These are phyloP conservation scores for Cliona cf. orientalis DNA, from an alignment of 37 sponge, comb jelly and placozoan species.

Conservation along the genomic window DNA sequence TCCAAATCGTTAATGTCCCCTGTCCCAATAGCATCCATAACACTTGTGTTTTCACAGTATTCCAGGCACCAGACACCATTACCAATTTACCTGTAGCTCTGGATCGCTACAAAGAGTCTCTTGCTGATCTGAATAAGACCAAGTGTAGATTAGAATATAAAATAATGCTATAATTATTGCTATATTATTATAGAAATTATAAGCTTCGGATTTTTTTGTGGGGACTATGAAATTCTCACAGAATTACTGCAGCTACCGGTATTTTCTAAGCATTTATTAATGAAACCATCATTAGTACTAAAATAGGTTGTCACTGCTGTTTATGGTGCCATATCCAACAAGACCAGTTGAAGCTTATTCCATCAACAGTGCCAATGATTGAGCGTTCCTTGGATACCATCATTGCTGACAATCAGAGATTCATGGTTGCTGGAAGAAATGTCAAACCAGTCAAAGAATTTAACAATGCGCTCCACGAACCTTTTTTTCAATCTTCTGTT, in stretches of 20 bases:
- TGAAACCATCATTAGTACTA: not conserved
- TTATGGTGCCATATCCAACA: slow-evolving; percentile 49
- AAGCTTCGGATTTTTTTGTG: slow-evolving; percentile 33
- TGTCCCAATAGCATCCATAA: slow-evolving; percentile 34
- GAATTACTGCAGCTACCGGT: slow-evolving; percentile 56
- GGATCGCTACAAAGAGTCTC: slow-evolving; percentile 25
- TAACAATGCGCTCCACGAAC: too few relatives aligned
- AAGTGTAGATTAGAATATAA: not conserved
- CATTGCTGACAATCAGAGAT: too few relatives aligned
- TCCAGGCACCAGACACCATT: slow-evolving; percentile 24
- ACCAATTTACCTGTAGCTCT: slow-evolving; percentile 47
- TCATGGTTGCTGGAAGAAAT: too few relatives aligned
- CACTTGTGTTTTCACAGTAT: slow-evolving; percentile 36
- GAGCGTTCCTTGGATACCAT: too few relatives aligned
- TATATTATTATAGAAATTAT: not conserved
- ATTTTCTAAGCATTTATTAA: not conserved
- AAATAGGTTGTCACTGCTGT: slow-evolving; percentile 47
- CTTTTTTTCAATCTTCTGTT: too few relatives aligned
- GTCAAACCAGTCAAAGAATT: too few relatives aligned
- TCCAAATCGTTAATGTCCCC: slow-evolving; percentile 16
- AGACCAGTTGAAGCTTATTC: slow-evolving; percentile 7
- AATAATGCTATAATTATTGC: not conserved
- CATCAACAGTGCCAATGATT: too few relatives aligned
- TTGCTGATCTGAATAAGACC: slow-evolving; percentile 27
- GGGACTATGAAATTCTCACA: slow-evolving; percentile 65